A percentile compares a stretch with the other conserved stretches of the same genome.
These are phyloP conservation scores for Lampris incognitus DNA, from an alignment of 2,113 vertebrate species.

Conservation along the genomic window DNA sequence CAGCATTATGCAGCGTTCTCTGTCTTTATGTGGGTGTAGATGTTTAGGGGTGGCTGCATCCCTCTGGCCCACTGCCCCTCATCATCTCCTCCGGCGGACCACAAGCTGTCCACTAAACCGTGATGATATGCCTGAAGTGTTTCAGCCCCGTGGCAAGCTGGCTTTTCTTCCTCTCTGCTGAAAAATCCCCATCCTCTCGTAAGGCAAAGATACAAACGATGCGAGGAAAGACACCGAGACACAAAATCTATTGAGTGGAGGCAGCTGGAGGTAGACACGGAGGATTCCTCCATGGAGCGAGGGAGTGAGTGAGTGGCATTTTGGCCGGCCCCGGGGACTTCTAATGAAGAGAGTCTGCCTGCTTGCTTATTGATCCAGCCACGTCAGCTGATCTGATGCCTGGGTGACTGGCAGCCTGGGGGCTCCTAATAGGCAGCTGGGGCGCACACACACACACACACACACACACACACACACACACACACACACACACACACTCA, in stretches of 20 bases:
- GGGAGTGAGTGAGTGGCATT: constrained; percentile 70
- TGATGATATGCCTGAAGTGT: not conserved
- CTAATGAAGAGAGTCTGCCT: constrained; percentile 79
- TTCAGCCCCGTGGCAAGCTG: constrained; percentile 6
- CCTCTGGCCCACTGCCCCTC: not conserved
- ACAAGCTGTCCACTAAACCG: not conserved
- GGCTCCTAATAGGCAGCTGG: constrained; percentile 59
- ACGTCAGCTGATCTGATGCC: constrained; percentile 71
- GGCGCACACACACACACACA: constrained; percentile 34
- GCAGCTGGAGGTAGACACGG: constrained; percentile 35
- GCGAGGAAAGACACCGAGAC: constrained; percentile 27
- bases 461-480: constrained; percentile 44
- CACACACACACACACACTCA: constrained; percentile 26
- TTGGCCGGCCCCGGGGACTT: constrained; percentile 69
- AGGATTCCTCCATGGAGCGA: constrained; percentile 41
- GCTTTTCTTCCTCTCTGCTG: constrained; percentile 12
- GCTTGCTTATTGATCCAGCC: constrained; percentile 75
- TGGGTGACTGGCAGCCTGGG: constrained; percentile 46
- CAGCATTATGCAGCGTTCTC: not conserved
- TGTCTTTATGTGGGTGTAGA: not conserved
- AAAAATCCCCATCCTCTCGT: constrained; percentile 5
- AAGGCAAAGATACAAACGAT: constrained; percentile 24
- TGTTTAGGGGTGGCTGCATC: not conserved
- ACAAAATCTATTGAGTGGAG: constrained; percentile 45
- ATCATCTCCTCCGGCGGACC: not conserved